Percentiles rank a stretch among this genome's conserved stretches.
Conservation (phyloP, 2,888 invertebrate species). For the Nomada goodeniana region DNA sequence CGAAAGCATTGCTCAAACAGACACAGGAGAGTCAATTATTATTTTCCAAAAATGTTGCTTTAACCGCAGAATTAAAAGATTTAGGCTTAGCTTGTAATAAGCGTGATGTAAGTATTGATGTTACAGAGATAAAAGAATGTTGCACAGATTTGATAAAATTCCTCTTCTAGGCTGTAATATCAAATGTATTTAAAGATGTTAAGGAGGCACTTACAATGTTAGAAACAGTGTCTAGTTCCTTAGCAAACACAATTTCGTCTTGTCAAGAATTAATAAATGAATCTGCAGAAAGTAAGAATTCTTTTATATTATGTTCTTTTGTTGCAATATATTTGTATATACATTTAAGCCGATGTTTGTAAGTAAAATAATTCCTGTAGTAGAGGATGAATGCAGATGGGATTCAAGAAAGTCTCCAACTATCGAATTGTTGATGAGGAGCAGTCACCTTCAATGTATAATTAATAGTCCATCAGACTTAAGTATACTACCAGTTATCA, state of each 20-base stretch:
- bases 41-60: conserved; percentile 74
- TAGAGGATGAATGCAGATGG: conserved; percentile 73
- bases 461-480: conserved; percentile 74
- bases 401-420: conserved; percentile 79
- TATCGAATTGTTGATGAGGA: conserved; percentile 82
- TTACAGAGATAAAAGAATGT: not conserved
- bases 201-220: conserved; percentile 76
- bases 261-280: conserved; percentile 74
- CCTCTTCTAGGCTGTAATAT: conserved; percentile 72
- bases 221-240: conserved; percentile 71
- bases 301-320: not conserved
- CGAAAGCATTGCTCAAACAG: conserved; percentile 77
- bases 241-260: conserved; percentile 75
- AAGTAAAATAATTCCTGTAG: conserved; percentile 54
- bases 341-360: not conserved
- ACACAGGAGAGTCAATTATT: conserved; percentile 77
- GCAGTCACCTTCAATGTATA: conserved; percentile 78
- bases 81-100: conserved; percentile 72
- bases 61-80: conserved; percentile 75
- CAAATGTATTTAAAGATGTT: conserved; percentile 72
- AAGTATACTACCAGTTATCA: conserved; percentile 74
- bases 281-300: conserved; percentile 51
- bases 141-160: not conserved
- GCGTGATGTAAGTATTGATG: conserved; percentile 73
- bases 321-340: not conserved